A percentile compares a stretch with the other conserved stretches of the same genome.
These are phyloP conservation scores for Alca torda DNA, from an alignment of 2,797 vertebrate genomes.

Conservation along the genomic window DNA sequence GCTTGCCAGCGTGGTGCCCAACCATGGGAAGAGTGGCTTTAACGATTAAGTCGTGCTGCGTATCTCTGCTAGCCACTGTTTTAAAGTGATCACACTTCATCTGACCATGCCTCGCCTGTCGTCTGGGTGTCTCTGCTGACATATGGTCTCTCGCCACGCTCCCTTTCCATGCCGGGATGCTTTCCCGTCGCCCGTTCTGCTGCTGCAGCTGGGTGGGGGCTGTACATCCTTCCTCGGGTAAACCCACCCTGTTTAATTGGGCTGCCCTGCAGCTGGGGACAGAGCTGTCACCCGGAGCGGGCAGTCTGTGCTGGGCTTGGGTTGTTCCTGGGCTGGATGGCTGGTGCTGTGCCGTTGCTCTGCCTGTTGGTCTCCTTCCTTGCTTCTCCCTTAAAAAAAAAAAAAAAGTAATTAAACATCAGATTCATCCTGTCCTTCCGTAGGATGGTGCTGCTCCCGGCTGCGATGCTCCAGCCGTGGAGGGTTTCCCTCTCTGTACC, in stretches of 20 bases:
- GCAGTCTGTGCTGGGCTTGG: fast-evolving
- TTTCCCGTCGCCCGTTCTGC: background rate
- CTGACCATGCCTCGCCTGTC: background rate
- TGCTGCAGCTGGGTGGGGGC: background rate
- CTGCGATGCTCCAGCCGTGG: fast-evolving
- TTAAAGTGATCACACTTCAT: background rate
- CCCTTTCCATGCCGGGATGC: background rate
- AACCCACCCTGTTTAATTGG: background rate
- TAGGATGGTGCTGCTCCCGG: background rate
- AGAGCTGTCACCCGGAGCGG: background rate
- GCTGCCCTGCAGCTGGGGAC: background rate
- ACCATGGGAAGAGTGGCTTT: fast-evolving
- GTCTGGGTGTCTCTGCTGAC: background rate
- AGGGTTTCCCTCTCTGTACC: background rate
- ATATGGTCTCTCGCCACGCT: fast-evolving
- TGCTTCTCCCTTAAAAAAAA: background rate
- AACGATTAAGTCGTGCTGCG: background rate
- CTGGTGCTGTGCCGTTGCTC: background rate
- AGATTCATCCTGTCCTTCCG: background rate
- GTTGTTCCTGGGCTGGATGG: background rate
- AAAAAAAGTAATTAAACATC: fast-evolving
- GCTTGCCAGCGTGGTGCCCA: background rate
- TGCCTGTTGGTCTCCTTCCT: fast-evolving
- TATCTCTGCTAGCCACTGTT: background rate
- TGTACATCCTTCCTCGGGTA: background rate